Evolutionary conservation across 2,888 invertebrate genomes (phyloP).

Genomic region (Fissipunctia ypsillon): DNA sequence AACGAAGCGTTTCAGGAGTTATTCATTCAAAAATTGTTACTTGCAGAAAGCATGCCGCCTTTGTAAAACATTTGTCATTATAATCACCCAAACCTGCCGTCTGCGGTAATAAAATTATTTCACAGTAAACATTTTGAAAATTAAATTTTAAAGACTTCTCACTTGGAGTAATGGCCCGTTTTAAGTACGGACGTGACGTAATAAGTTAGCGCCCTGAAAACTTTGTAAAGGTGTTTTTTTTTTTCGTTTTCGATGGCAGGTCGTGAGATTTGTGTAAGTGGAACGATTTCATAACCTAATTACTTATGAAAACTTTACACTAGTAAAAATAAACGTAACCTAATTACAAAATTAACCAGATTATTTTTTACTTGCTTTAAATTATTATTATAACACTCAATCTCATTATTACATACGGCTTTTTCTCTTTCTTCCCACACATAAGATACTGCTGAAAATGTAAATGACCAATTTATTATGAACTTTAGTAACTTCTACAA

Average conservation of each 20-base stretch:
- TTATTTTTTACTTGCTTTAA: no score
- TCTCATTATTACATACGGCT: neutral
- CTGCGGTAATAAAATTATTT: conserved; percentile 83
- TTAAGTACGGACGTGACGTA: conserved; percentile 67
- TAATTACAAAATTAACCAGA: neutral
- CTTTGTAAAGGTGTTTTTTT: conserved; percentile 41
- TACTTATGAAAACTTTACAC: conserved; percentile 3
- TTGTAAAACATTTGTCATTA: conserved; percentile 77
- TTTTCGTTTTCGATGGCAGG: conserved; percentile 1
- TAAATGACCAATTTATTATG: neutral
- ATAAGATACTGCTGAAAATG: neutral
- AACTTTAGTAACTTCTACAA: neutral
- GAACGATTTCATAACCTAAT: conserved; percentile 15
- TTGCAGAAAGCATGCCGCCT: conserved; percentile 66
- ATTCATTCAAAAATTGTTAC: conserved; percentile 71
- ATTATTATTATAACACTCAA: neutral
- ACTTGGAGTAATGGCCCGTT: conserved; percentile 71
- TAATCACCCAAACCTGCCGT: conserved; percentile 78
- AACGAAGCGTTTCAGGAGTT: conserved; percentile 67
- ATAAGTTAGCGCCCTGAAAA: conserved; percentile 62
- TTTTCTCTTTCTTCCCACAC: neutral
- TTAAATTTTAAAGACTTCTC: conserved; percentile 79
- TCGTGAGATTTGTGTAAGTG: conserved; percentile 25
- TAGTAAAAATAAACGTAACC: neutral
- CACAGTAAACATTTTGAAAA: conserved; percentile 82